Evolutionary conservation across 2,797 vertebrate genomes (phyloP).

Genomic region (Hyperoplus lanceolatus): DNA sequence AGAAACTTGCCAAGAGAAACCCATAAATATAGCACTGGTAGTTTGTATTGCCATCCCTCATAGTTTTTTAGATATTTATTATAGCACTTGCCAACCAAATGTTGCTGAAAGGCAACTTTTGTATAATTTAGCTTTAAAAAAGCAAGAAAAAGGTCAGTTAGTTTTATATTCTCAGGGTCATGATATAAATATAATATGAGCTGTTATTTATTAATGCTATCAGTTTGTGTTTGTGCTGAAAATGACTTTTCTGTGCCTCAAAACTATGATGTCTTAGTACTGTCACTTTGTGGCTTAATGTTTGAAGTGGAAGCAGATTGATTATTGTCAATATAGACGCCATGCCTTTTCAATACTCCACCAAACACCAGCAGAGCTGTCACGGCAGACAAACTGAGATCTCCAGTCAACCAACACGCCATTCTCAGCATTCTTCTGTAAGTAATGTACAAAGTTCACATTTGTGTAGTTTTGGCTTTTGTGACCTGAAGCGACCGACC

Average conservation of each 20-base stretch:
- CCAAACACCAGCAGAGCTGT: conserved; percentile 32
- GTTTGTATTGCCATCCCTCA: conserved; percentile 26
- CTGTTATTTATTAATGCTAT: conserved; percentile 59
- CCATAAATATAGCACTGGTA: conserved; percentile 20
- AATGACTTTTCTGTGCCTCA: conserved; percentile 51
- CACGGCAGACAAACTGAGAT: conserved; percentile 18
- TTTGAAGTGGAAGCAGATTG: conserved; percentile 56
- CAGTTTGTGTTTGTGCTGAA: conserved; percentile 50
- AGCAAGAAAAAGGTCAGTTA: conserved; percentile 4
- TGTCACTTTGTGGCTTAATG: conserved; percentile 53
- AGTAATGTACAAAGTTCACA: conserved; percentile 42
- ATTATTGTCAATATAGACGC: conserved; percentile 26
- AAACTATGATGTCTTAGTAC: conserved; percentile 80
- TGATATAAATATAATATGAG: conserved; percentile 40
- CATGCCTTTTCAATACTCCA: conserved; percentile 41
- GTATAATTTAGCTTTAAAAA: conserved; percentile 24
- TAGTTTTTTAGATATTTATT: conserved; percentile 35
- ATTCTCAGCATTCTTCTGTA: conserved; percentile 60
- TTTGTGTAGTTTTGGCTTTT: conserved; percentile 54
- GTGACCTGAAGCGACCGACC: conserved; percentile 44
- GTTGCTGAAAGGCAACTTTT: conserved; percentile 33
- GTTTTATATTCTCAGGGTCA: conserved; percentile 74
- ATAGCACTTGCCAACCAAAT: conserved; percentile 15
- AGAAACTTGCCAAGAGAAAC: conserved; percentile 1
- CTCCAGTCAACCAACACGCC: conserved; percentile 31